Conservation (phyloP, 2,888 invertebrate genomes). For the Ashinkailepas kermadecensis region DNA sequence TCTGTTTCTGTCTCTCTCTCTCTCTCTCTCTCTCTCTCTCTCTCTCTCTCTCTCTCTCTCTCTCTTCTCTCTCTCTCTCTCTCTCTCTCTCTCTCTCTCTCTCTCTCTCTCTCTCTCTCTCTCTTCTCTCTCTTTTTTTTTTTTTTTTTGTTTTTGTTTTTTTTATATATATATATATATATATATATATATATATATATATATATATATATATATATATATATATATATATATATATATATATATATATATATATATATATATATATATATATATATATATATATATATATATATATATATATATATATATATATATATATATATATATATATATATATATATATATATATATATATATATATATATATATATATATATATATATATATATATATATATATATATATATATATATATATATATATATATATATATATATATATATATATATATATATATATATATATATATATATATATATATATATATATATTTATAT, state of each 20-base stretch:
- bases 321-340: slow-evolving; percentile 19
- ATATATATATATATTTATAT: not conserved
- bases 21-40: too few species aligned
- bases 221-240: not conserved
- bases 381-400: not conserved
- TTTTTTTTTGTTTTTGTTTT: not conserved
- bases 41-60: too few species aligned
- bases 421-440: slow-evolving; percentile 26
- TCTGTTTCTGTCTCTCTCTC: too few species aligned
- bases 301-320: slow-evolving; percentile 13
- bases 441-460: slow-evolving; percentile 24
- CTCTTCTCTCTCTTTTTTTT: too few species aligned
- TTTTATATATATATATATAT: not conserved
- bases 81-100: too few species aligned
- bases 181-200: slow-evolving; percentile 13
- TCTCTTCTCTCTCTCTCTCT: too few species aligned
- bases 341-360: slow-evolving; percentile 14
- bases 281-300: slow-evolving; percentile 14
- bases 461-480: slow-evolving; percentile 22
- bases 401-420: slow-evolving; percentile 24
- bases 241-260: slow-evolving; percentile 15
- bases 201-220: slow-evolving; percentile 24
- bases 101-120: too few species aligned
- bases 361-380: slow-evolving; percentile 24
- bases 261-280: not conserved